A percentile compares a stretch with the other conserved stretches of the same genome.
Conservation (phyloP, 2,797 vertebrate genomes). For the Rhynchotus rufescens region DNA sequence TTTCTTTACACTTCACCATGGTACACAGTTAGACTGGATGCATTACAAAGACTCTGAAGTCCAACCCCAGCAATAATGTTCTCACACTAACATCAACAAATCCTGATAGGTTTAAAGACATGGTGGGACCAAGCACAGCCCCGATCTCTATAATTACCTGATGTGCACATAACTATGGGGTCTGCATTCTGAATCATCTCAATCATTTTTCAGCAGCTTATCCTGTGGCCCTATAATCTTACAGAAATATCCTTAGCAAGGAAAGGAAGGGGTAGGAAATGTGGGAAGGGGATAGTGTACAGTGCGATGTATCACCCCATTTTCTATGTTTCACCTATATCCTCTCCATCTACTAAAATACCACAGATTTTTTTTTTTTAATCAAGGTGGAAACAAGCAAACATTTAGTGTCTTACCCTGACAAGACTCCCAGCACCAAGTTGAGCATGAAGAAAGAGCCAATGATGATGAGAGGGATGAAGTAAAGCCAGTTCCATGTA, state of each 20-base stretch:
- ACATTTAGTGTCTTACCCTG: constrained; percentile 77
- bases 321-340: not conserved
- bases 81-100: not conserved
- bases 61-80: not conserved
- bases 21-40: not conserved
- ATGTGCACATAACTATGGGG: not conserved
- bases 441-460: constrained; percentile 99
- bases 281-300: not conserved
- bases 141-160: not conserved
- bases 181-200: not conserved
- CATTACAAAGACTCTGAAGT: not conserved
- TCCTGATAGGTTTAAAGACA: not conserved
- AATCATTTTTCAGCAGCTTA: not conserved
- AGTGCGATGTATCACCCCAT: not conserved
- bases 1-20: not conserved
- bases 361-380: not conserved
- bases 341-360: not conserved
- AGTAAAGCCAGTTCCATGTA: constrained; percentile 98
- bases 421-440: constrained; percentile 94
- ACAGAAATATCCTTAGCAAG: not conserved
- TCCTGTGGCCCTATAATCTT: not conserved
- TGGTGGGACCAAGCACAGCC: not conserved
- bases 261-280: fast-evolving
- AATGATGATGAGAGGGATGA: constrained; percentile 98
- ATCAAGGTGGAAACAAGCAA: not conserved